A percentile compares a stretch with the other conserved stretches of the same genome.
Conservation (phyloP, 2,797 vertebrate genomes). For the Masticophis lateralis region DNA sequence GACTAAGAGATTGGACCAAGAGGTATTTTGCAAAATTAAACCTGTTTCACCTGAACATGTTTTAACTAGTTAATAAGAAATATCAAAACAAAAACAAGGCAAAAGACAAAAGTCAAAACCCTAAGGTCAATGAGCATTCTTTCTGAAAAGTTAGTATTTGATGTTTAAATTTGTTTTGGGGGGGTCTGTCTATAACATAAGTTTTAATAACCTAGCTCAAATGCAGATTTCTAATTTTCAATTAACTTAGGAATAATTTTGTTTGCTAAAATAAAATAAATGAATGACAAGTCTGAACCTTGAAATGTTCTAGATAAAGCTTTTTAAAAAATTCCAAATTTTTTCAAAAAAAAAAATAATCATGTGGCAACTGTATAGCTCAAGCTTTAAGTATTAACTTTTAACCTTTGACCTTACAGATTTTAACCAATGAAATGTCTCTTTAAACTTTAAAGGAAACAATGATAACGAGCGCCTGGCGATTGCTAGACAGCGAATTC, state of each 20-base stretch:
- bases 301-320: conserved; percentile 91
- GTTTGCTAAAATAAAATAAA: conserved; percentile 98
- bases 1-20: conserved; percentile 80
- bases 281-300: conserved; percentile 89
- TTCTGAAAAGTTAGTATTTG: conserved; percentile 86
- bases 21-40: conserved; percentile 94
- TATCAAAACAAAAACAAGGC: conserved; percentile 74
- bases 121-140: conserved; percentile 80
- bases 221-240: conserved; percentile 89
- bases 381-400: conserved; percentile 97
- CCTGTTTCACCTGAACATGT: conserved; percentile 89
- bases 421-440: conserved; percentile 99
- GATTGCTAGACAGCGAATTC: conserved; percentile 99
- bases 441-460: conserved; percentile 99
- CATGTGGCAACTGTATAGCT: conserved; percentile 96
- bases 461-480: conserved; percentile 99
- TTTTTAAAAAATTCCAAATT: conserved; percentile 94
- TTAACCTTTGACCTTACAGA: conserved; percentile 99
- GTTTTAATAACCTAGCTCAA: conserved; percentile 92
- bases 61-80: conserved; percentile 95
- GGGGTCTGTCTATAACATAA: conserved; percentile 91
- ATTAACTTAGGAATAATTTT: conserved; percentile 98
- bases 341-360: conserved; percentile 76
- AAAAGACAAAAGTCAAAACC: conserved; percentile 75
- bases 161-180: conserved; percentile 90